Evolutionary conservation across 2,888 invertebrate genomes (phyloP), one percentile per base, ranked within the genome.

Genomic region (Lottia gigantea): DNA sequence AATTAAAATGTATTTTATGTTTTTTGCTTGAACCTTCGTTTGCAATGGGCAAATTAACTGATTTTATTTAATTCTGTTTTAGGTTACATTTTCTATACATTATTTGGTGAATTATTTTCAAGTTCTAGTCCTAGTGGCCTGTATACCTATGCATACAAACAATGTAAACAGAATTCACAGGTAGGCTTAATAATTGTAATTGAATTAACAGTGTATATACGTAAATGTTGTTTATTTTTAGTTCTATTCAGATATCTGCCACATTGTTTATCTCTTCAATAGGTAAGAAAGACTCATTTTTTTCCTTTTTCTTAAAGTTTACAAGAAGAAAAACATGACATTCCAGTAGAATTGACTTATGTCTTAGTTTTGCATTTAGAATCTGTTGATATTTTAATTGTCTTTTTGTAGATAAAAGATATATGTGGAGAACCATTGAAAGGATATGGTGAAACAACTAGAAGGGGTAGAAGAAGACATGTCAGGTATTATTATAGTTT

Each of bases 401-500:
- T 62, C 3, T 69, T 25, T 61, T 69, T 76, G 19, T 72, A 86
- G 85, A 76, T 88, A 0, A 91, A 92, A 83, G 94, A 95, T 89
- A 91, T 93, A n/a, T 90, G 97, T 69, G 97, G 97, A n/a, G 91
- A 92, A 74, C 96, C 96, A 8, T 94, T 97, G 46, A 95, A 94
- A 88, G 95, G 94, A 1, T 95, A 92, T 88, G 97, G 97, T 0
- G 96, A 96, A 88, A 94, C 95, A 87, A 94, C 93, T 0, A 91
- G 94, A 25, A 91, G 96, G 78, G 93, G 97, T 61, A 91, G 96
- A 74, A 91, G 95, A 62, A 92, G 94, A 76, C 95, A 95, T 90
- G 94, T 95, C 62, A 94, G 89, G 91, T 91, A 87, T 78, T 91
- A 87, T 78, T 64, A 7, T 23, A 25, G 46, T 62, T 16, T 12